These are phyloP conservation scores for Notoglanidium macrostoma DNA, from an alignment of 2,797 vertebrate species.

Conservation along the genomic window DNA sequence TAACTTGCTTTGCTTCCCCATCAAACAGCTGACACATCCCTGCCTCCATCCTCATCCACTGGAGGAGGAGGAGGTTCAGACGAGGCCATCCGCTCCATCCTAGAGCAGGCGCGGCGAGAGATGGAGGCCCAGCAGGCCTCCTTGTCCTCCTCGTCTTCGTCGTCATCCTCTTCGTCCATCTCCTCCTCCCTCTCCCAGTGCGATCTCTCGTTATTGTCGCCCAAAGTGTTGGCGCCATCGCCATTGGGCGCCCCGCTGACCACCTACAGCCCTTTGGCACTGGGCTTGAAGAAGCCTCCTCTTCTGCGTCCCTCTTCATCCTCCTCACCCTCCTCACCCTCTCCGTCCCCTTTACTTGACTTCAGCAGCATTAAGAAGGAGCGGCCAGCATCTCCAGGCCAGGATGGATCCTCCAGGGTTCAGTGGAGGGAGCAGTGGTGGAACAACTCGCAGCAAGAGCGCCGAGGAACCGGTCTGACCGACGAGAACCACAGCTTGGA, in stretches of 20 bases:
- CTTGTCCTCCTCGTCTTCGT: slow-evolving; percentile 70
- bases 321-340: slow-evolving; percentile 75
- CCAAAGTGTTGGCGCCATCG: slow-evolving; percentile 88
- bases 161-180: slow-evolving; percentile 79
- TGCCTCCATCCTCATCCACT: slow-evolving; percentile 77
- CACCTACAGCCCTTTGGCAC: slow-evolving; percentile 78
- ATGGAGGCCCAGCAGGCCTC: slow-evolving; percentile 91
- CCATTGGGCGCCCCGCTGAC: slow-evolving; percentile 77
- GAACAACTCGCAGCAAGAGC: slow-evolving; percentile 79
- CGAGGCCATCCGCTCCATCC: slow-evolving; percentile 87
- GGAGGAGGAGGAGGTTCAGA: slow-evolving; percentile 71
- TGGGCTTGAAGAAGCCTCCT: slow-evolving; percentile 84
- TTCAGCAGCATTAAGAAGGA: slow-evolving; percentile 82
- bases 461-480: slow-evolving; percentile 68
- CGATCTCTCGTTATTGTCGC: slow-evolving; percentile 81
- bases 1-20: not conserved
- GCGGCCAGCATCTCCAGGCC: slow-evolving; percentile 77
- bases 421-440: slow-evolving; percentile 90
- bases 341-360: slow-evolving; percentile 73
- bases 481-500: slow-evolving; percentile 72
- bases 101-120: slow-evolving; percentile 88
- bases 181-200: slow-evolving; percentile 80
- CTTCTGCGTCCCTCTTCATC: slow-evolving; percentile 75
- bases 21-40: slow-evolving; percentile 79
- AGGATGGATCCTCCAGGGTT: slow-evolving; percentile 69